These are phyloP conservation scores for Misgurnus mizolepis DNA, from an alignment of 2,113 vertebrate genomes.

Conservation along the genomic window DNA sequence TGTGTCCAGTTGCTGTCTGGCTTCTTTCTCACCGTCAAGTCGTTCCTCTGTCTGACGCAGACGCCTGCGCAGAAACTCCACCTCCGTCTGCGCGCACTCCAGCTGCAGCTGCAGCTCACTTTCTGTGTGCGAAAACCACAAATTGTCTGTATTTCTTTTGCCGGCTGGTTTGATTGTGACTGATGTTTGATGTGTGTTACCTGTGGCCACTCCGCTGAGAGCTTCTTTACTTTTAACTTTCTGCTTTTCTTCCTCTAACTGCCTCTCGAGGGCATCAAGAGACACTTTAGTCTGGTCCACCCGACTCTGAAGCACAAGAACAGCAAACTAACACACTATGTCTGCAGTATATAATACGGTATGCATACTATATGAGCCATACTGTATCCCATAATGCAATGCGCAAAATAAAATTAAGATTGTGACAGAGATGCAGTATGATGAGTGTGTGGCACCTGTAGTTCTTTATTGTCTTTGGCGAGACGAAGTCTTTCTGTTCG, in stretches of 20 bases:
- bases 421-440: too few species aligned
- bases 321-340: too few species aligned
- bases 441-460: slow-evolving; percentile 75
- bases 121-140: slow-evolving; percentile 63
- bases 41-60: slow-evolving; percentile 86
- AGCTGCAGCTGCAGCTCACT: slow-evolving; percentile 83
- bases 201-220: slow-evolving; percentile 64
- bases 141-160: background rate
- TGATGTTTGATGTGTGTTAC: slow-evolving; percentile 48
- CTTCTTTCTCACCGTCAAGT: slow-evolving; percentile 77
- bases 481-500: slow-evolving; percentile 81
- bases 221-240: slow-evolving; percentile 73
- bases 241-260: slow-evolving; percentile 84
- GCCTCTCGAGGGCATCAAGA: slow-evolving; percentile 81
- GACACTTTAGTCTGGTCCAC: slow-evolving; percentile 82
- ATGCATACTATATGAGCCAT: too few species aligned
- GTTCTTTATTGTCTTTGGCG: slow-evolving; percentile 80
- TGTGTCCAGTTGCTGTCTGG: slow-evolving; percentile 77
- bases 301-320: slow-evolving; percentile 72
- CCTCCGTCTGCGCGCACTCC: slow-evolving; percentile 90
- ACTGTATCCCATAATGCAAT: too few species aligned
- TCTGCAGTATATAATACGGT: too few species aligned
- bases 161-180: slow-evolving; percentile 4
- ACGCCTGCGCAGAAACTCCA: slow-evolving; percentile 84
- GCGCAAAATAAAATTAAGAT: background rate